Percentiles rank a stretch among this genome's conserved stretches.
Conservation (phyloP, 2,113 vertebrate genomes). For the Hippolais icterina region DNA sequence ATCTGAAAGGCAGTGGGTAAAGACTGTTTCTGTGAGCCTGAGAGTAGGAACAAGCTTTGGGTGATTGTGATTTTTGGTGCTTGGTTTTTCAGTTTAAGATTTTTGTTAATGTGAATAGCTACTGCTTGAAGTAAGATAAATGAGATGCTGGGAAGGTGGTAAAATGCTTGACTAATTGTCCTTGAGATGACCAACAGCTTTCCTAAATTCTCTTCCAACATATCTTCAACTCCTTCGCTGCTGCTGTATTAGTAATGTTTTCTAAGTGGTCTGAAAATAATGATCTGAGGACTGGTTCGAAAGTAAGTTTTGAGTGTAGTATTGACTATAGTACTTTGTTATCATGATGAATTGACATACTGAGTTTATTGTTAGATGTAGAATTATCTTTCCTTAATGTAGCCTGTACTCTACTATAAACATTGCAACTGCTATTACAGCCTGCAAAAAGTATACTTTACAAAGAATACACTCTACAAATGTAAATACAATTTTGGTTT, state of each 20-base stretch:
- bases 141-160: not conserved
- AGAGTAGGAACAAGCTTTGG: not conserved
- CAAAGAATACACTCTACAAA: conserved; percentile 72
- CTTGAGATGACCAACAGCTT: not conserved
- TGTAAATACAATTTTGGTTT: conserved; percentile 77
- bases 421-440: conserved; percentile 54
- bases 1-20: not conserved
- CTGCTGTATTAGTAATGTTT: not conserved
- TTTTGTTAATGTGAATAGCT: not conserved
- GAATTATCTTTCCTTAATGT: conserved; percentile 54
- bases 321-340: not conserved
- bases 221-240: not conserved
- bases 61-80: not conserved
- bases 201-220: not conserved
- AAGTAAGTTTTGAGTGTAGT: not conserved
- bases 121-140: not conserved
- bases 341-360: not conserved
- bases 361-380: conserved; percentile 41
- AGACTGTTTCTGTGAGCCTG: not conserved
- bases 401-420: conserved; percentile 43
- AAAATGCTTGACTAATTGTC: not conserved
- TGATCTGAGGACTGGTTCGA: not conserved
- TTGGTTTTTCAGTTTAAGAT: not conserved
- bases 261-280: not conserved
- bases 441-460: conserved; percentile 57